Evolutionary conservation across 2,888 invertebrate genomes (phyloP).

Genomic region (Andrena marginata): DNA sequence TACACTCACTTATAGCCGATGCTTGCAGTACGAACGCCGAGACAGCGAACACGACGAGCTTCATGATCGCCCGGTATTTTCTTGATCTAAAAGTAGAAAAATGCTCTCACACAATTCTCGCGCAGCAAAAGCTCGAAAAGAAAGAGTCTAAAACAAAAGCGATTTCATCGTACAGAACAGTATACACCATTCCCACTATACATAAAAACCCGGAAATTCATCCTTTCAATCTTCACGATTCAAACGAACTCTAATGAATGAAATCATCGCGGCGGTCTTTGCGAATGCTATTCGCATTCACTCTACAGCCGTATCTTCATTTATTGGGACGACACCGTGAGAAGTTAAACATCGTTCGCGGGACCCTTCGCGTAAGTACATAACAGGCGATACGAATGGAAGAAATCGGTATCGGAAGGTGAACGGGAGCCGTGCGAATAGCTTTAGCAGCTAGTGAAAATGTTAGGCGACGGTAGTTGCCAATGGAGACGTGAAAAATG

Average conservation of each 20-base stretch:
- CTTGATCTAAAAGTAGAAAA: conserved; percentile 44
- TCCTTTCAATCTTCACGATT: conserved; percentile 29
- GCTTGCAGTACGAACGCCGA: conserved; percentile 76
- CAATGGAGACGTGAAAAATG: conserved; percentile 75
- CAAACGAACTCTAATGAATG: conserved; percentile 32
- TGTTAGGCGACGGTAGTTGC: conserved; percentile 71
- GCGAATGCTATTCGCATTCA: conserved; percentile 26
- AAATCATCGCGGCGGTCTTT: conserved; percentile 19
- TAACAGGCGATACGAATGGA: not conserved
- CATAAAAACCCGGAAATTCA: conserved; percentile 25
- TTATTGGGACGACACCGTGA: not conserved
- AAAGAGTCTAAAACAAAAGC: not conserved
- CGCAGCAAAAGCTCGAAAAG: not conserved
- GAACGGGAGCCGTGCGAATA: not conserved
- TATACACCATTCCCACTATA: not conserved
- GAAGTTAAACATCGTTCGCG: conserved; percentile 7
- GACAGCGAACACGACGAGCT: conserved; percentile 74
- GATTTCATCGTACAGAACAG: not conserved
- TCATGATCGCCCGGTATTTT: conserved; percentile 73
- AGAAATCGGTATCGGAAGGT: not conserved
- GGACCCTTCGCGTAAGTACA: not conserved
- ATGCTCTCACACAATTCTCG: not conserved
- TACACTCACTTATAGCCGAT: conserved; percentile 80
- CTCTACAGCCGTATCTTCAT: not conserved
- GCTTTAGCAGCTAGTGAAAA: conserved; percentile 47